Conservation (phyloP, 2,888 invertebrate species). For the Rhagonycha lutea region DNA sequence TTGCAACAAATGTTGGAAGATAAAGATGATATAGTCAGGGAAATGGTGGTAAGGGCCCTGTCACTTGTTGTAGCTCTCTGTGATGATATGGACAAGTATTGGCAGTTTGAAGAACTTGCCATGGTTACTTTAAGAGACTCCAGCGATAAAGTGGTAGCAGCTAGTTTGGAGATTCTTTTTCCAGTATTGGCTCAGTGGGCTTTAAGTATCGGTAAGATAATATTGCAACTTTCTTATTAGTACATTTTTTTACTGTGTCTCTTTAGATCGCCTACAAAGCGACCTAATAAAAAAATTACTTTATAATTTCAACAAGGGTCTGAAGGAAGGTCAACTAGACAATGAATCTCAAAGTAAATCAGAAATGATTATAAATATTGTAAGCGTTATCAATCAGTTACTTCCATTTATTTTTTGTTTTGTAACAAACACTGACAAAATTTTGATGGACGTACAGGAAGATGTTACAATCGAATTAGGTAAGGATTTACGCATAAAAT, state of each 20-base stretch:
- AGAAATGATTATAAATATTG: constrained; percentile 40
- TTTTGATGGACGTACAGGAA: constrained; percentile 47
- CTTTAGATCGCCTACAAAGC: constrained; percentile 59
- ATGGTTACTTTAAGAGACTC: constrained; percentile 63
- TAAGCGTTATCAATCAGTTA: constrained; percentile 50
- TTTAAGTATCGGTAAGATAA: constrained; percentile 47
- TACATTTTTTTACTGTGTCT: background rate
- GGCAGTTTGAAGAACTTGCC: constrained; percentile 63
- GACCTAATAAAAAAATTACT: constrained; percentile 56
- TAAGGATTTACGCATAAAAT: constrained; percentile 35
- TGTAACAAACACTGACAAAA: constrained; percentile 46
- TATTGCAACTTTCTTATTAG: background rate
- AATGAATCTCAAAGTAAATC: constrained; percentile 45
- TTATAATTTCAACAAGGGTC: constrained; percentile 46
- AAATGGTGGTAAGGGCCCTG: constrained; percentile 65
- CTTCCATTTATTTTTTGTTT: constrained; percentile 53
- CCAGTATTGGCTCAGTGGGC: constrained; percentile 70
- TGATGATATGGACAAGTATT: constrained; percentile 68
- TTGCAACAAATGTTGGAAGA: constrained; percentile 75
- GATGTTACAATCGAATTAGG: constrained; percentile 49
- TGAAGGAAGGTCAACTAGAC: constrained; percentile 44
- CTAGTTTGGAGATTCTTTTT: constrained; percentile 60
- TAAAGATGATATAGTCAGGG: constrained; percentile 64
- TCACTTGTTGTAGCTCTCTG: constrained; percentile 66
- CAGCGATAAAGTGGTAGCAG: constrained; percentile 59